These are phyloP conservation scores for Isoperla grammatica DNA, from an alignment of 2,888 invertebrate genomes.

Conservation along the genomic window DNA sequence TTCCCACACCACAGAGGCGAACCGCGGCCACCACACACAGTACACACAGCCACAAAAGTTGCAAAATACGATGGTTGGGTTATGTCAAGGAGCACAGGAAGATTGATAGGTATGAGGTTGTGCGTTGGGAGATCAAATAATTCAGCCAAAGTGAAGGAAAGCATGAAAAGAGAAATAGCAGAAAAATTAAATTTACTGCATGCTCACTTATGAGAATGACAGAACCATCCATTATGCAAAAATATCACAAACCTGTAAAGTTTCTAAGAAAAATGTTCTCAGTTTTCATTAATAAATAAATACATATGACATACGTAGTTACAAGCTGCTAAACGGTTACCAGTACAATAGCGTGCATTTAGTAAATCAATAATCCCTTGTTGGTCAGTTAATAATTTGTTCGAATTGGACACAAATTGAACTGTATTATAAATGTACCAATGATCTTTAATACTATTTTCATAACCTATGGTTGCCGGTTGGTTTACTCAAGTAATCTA, in stretches of 20 bases:
- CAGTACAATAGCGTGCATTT: too few relatives aligned
- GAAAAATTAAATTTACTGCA: conserved; percentile 29
- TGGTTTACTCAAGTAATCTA: too few relatives aligned
- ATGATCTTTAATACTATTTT: too few relatives aligned
- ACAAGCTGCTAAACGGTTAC: too few relatives aligned
- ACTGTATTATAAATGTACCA: too few relatives aligned
- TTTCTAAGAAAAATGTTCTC: background rate
- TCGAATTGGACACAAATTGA: too few relatives aligned
- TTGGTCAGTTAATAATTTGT: too few relatives aligned
- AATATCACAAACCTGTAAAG: conserved; percentile 15
- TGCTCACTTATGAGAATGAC: conserved; percentile 16
- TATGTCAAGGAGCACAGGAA: background rate
- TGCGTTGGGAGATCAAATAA: conserved; percentile 33
- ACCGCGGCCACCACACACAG: conserved; percentile 28
- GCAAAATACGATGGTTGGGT: conserved; percentile 23
- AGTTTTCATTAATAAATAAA: background rate
- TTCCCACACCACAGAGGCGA: conserved; percentile 29
- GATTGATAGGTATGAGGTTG: background rate
- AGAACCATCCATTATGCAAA: conserved; percentile 11
- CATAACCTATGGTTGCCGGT: too few relatives aligned
- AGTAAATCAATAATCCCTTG: too few relatives aligned
- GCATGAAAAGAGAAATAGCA: conserved; percentile 44
- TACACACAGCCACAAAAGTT: conserved; percentile 26
- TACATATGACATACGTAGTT: too few relatives aligned
- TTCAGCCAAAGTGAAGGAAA: conserved; percentile 45